Base-by-base conservation (phyloP, 2,888 invertebrate genomes). In the Polia nebulosa region DNA sequence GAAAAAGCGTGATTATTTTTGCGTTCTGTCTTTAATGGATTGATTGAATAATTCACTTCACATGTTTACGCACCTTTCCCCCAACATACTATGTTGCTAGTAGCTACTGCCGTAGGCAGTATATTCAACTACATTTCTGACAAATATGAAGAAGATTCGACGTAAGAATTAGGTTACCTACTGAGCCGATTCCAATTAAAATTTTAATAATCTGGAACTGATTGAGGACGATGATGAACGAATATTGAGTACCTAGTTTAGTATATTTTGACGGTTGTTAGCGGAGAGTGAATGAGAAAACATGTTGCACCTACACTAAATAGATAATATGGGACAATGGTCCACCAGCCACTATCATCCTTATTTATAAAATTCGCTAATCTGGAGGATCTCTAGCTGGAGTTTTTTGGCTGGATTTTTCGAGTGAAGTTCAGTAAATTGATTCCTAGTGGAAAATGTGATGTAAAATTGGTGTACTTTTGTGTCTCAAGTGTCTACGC, bases 31-130 rank as follows among this genome's bases (percentile, higher is more conserved):
- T 20, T 15, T 36, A 11, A 29, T 52, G 17, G 49, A 27, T 8
- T n/a, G 1, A n/a, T 11, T 29, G 29, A 20, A 32, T 32, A 20
- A 41, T n/a, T n/a, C n/a, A n/a, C n/a, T n/a, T n/a, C n/a, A 27
- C 41, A 41, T 51, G 25, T 51, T 59, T 32, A 32, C 8, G 17
- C 22, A 58, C 13, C 29, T 17, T 47, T 58, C 49, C 17, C 22
- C 17, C 17, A 58, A 22, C 32, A 32, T 58, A 17, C 32, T 58
- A 49, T 49, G 58, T 47, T 47, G 11, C 17, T 17, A 32, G 56
- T 44, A 56, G n/a, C 27, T n/a, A 47, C 15, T 17, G 58, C 45
- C 20, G 2, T 20, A 29, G 45, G 29, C 29, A 22, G 20, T 58
- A 29, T 2, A 29, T 17, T 29, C 15, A 34, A 25, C n/a, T 32